A percentile compares a stretch with the other conserved stretches of the same genome.
These are phyloP conservation scores for Cheilosia vernalis DNA, from an alignment of 2,888 invertebrate species.

Conservation along the genomic window DNA sequence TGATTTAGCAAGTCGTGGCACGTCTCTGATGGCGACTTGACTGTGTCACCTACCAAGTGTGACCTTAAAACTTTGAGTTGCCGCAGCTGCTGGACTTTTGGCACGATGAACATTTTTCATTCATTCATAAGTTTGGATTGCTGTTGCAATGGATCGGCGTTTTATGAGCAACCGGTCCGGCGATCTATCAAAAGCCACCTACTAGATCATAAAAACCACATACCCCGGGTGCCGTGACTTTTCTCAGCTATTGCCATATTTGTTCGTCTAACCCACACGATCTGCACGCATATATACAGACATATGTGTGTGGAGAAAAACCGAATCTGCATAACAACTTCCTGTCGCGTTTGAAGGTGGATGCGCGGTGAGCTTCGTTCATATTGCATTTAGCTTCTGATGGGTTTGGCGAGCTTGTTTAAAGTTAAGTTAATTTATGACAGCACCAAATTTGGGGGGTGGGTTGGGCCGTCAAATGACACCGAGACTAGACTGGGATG, in stretches of 20 bases:
- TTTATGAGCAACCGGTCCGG: slow-evolving; percentile 17
- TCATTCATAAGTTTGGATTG: slow-evolving; percentile 40
- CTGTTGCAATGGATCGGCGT: neutral
- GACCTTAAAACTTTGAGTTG: slow-evolving; percentile 40
- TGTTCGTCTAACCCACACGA: slow-evolving; percentile 55
- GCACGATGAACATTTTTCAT: slow-evolving; percentile 5
- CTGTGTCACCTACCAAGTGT: slow-evolving; percentile 28
- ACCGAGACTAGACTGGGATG: neutral
- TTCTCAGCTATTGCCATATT: slow-evolving; percentile 66
- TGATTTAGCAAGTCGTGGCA: slow-evolving; percentile 53
- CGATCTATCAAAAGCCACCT: slow-evolving; percentile 34
- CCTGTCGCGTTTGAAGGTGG: slow-evolving; percentile 41
- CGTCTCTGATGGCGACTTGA: slow-evolving; percentile 23
- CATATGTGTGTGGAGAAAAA: neutral
- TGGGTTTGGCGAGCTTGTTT: slow-evolving; percentile 40
- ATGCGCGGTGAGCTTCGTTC: slow-evolving; percentile 22
- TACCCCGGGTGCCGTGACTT: slow-evolving; percentile 54
- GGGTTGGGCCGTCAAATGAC: neutral
- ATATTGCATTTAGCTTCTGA: slow-evolving; percentile 14
- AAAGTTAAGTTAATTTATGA: slow-evolving; percentile 8
- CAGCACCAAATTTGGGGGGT: slow-evolving; percentile 3
- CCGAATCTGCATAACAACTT: slow-evolving; percentile 59
- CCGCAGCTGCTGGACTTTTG: slow-evolving; percentile 38
- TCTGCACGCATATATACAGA: neutral
- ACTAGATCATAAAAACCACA: slow-evolving; percentile 29